Evolutionary conservation across 2,888 invertebrate genomes (phyloP).

Genomic region (Rhodophaea formosa): DNA sequence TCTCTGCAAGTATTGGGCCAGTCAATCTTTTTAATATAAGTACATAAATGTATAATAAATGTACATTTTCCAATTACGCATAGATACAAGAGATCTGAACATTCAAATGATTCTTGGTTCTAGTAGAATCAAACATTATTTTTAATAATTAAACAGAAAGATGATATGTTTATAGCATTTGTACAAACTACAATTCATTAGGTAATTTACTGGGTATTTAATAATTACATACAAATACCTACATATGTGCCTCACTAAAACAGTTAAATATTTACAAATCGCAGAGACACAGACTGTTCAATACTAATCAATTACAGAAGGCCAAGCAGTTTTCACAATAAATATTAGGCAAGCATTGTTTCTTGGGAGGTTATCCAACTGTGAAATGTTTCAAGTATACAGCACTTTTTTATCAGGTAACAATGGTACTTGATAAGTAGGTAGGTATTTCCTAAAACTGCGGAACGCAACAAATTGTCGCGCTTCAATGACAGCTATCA

Average conservation of each 20-base stretch:
- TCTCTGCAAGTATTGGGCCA: too few relatives aligned
- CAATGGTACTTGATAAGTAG: constrained; percentile 32
- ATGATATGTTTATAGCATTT: too few relatives aligned
- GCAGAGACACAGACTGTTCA: background rate
- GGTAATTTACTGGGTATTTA: too few relatives aligned
- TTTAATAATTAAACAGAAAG: too few relatives aligned
- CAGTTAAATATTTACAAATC: background rate
- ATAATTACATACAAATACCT: too few relatives aligned
- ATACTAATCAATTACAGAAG: background rate
- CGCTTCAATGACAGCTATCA: constrained; percentile 65
- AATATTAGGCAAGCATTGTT: constrained; percentile 24
- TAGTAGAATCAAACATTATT: too few relatives aligned
- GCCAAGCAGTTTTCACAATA: constrained; percentile 21
- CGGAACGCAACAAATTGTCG: constrained; percentile 61
- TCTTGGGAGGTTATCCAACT: constrained; percentile 23
- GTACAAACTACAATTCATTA: too few relatives aligned
- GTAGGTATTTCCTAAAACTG: constrained; percentile 39
- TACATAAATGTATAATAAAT: too few relatives aligned
- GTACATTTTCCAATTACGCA: too few relatives aligned
- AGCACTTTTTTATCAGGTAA: constrained; percentile 29
- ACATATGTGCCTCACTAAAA: background rate
- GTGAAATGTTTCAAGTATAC: constrained; percentile 20
- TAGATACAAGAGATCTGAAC: too few relatives aligned
- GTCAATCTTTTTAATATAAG: too few relatives aligned
- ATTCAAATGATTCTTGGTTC: too few relatives aligned